Evolutionary conservation across 2,797 vertebrate species (phyloP), one percentile per base, ranked within the genome.

Genomic region (Toxotes lorentzi): DNA sequence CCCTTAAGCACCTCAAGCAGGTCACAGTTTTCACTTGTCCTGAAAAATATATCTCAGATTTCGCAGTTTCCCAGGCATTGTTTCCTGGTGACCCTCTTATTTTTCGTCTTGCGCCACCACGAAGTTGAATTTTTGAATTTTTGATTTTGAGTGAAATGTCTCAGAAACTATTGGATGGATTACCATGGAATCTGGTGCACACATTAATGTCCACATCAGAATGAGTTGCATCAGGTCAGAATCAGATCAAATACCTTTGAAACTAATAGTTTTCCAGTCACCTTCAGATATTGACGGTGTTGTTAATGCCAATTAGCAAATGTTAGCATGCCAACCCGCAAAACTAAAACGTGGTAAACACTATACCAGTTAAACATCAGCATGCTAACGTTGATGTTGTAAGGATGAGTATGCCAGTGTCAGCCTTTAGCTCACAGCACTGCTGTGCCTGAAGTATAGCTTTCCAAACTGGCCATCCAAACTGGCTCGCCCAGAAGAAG

Each of bases 391-490:
- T 51, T 51, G 27, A 24, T 47, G 17, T 7, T 62, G 8, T n/a
- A 12, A 35, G 17, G 10, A 57, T 19, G 4, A 35, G 12, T 21
- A 38, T 59, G 5, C 23, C 3, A 16, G 27, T 23, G 23, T 51
- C 23, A 51, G 4, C 23, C 14, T 23, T 53, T 53, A 53, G 7
- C 16, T 2, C 5, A 23, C 24, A 4, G 8, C 24, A 30, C 41
- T 45, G 16, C 27, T 57, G 8, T 57, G 54, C n/a, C n/a, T 54
- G 30, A 57, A 11, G 8, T 41, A 27, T 24, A 14, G n/a, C 23
- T 51, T 51, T 24, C 24, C 11, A 47, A 65, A 34, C 27, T 3
- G 27, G 27, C 27, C 27, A 30, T 83, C n/a, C 67, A 61, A 53
- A 71, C 30, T 21, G 34, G 21, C 24, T 9, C 24, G 34, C 41